Base-by-base conservation (phyloP, 92 coral and sea anemone species). In the Palythoa heliodiscus region DNA sequence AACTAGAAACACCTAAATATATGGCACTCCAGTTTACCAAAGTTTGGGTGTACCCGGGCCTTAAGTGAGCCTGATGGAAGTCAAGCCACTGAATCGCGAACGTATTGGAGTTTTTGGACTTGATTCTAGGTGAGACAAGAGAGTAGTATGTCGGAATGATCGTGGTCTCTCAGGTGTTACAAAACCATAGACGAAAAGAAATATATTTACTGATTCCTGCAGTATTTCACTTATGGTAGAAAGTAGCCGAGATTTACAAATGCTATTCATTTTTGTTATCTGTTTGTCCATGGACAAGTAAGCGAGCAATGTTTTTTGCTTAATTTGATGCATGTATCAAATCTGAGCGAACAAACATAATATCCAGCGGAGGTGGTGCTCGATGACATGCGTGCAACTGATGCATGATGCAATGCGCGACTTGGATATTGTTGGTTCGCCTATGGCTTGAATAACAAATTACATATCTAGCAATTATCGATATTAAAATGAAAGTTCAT, bases 21-120 rank as follows among this genome's bases (percentile, higher is more conserved):
- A n/a, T n/a, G n/a, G n/a, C n/a, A n/a, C n/a, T n/a, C n/a, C n/a
- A n/a, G n/a, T n/a, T n/a, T n/a, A n/a, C n/a, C n/a, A n/a, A n/a
- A n/a, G n/a, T n/a, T n/a, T n/a, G n/a, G n/a, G n/a, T n/a, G n/a
- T n/a, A n/a, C n/a, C n/a, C n/a, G n/a, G n/a, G n/a, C n/a, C n/a
- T n/a, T n/a, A n/a, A n/a, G n/a, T n/a, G n/a, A n/a, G n/a, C n/a
- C n/a, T n/a, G n/a, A n/a, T n/a, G n/a, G n/a, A n/a, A 85, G 88
- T 85, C 83, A 72, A 54, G 83, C 83, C 3, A 83, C 88, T 55
- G 73, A 75, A 17, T 73, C 60, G 37, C 74, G 88, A 54, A 75
- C 89, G 2, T 40, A 43, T 72, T 86, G 76, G 47, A 64, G 77
- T 67, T 86, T 86, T 70, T 71, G 85, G 61, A 86, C 57, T 66